Evolutionary conservation across 2,113 vertebrate species (phyloP).

Genomic region (Hiodon alosoides): DNA sequence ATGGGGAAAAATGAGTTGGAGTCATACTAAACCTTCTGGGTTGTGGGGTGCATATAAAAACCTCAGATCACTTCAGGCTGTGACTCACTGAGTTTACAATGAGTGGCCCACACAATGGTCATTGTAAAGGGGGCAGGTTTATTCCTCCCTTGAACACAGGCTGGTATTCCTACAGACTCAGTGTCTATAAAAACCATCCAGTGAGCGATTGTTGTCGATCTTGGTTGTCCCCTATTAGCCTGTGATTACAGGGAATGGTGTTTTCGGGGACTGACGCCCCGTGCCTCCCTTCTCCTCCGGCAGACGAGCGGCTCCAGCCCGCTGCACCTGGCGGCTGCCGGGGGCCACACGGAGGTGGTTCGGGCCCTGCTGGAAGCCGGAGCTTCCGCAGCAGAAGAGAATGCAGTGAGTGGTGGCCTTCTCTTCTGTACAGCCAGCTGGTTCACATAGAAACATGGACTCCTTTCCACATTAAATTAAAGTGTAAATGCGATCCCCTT

Average conservation of each 20-base stretch:
- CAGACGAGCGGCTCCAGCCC: constrained; percentile 49
- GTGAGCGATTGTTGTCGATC: too few relatives aligned
- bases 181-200: too few relatives aligned
- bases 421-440: too few relatives aligned
- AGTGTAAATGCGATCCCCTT: too few relatives aligned
- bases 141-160: not conserved
- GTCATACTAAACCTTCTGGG: not conserved
- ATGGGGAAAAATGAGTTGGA: not conserved
- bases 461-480: too few relatives aligned
- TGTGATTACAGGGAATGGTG: not conserved
- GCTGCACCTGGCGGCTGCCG: constrained; percentile 48
- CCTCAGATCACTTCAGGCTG: not conserved
- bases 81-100: not conserved
- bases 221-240: too few relatives aligned
- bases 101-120: too few relatives aligned
- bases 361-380: constrained; percentile 49
- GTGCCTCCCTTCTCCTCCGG: not conserved
- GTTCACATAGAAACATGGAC: not conserved
- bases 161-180: too few relatives aligned
- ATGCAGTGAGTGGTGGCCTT: constrained; percentile 31
- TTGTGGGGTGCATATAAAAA: not conserved
- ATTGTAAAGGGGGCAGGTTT: not conserved
- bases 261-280: not conserved
- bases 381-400: constrained; percentile 43
- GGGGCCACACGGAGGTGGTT: constrained; percentile 49